Conservation (phyloP, 2,797 vertebrate genomes). For the Sebastes itinus region DNA sequence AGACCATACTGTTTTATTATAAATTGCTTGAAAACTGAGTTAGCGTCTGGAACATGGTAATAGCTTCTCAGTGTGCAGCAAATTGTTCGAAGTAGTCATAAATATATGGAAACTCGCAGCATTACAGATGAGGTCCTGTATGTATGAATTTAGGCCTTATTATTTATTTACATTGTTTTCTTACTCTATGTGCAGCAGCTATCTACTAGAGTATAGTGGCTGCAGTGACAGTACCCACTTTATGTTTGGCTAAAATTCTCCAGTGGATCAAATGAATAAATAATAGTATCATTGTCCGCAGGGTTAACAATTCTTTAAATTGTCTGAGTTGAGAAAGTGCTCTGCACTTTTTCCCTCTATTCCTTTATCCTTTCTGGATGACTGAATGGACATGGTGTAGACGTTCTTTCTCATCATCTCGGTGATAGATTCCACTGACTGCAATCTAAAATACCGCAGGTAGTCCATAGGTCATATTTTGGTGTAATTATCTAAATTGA, state of each 20-base stretch:
- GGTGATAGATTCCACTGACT: neutral
- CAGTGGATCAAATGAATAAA: neutral
- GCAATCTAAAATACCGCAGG: neutral
- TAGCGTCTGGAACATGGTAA: neutral
- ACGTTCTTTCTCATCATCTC: neutral
- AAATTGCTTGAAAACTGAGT: neutral
- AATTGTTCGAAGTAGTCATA: neutral
- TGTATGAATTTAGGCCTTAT: slow-evolving; percentile 3
- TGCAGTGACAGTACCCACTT: neutral
- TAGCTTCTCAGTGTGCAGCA: neutral
- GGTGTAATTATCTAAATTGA: neutral
- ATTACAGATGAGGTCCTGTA: neutral
- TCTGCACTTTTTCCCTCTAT: neutral
- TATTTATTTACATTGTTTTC: slow-evolving; percentile 32
- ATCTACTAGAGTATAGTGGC: neutral
- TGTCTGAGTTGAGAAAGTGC: neutral
- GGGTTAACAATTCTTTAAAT: neutral
- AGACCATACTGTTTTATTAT: neutral
- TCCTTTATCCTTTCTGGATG: neutral
- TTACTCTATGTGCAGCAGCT: neutral
- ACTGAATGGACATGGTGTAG: neutral
- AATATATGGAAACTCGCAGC: neutral
- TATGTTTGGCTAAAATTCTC: neutral
- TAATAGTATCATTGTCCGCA: neutral
- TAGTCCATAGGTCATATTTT: neutral